Conservation (phyloP, 2,113 vertebrate species). For the Otocyon megalotis region DNA sequence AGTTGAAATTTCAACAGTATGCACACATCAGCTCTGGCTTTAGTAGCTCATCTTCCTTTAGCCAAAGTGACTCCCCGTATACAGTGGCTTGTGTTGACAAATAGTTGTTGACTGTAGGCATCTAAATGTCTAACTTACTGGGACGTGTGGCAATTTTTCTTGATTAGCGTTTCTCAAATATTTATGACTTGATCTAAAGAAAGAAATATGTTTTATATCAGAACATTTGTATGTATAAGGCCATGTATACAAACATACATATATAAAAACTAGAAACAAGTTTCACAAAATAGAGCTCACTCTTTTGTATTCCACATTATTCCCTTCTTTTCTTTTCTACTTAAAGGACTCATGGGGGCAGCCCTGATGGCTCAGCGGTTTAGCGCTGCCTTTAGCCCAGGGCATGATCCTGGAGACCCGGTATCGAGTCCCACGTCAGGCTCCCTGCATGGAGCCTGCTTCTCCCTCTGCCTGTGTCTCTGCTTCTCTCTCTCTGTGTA, state of each 20-base stretch:
- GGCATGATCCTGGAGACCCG: no score
- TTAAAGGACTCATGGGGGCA: background rate
- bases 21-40: background rate
- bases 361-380: no score
- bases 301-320: background rate
- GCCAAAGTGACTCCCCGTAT: background rate
- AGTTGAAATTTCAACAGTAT: background rate
- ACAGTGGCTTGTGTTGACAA: background rate
- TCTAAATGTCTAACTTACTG: background rate
- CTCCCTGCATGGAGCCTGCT: no score
- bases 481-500: no score
- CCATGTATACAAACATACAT: background rate
- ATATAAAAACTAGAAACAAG: background rate
- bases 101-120: background rate
- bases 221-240: background rate
- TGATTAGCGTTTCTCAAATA: conserved; percentile 53
- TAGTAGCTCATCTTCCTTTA: conserved; percentile 17
- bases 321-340: background rate
- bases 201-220: conserved; percentile 13
- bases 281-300: background rate
- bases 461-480: no score
- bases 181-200: conserved; percentile 7
- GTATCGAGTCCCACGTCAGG: no score
- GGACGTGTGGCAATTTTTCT: background rate
- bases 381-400: no score